Conservation (phyloP, 2,888 invertebrate species). For the Tetragnatha montana region DNA sequence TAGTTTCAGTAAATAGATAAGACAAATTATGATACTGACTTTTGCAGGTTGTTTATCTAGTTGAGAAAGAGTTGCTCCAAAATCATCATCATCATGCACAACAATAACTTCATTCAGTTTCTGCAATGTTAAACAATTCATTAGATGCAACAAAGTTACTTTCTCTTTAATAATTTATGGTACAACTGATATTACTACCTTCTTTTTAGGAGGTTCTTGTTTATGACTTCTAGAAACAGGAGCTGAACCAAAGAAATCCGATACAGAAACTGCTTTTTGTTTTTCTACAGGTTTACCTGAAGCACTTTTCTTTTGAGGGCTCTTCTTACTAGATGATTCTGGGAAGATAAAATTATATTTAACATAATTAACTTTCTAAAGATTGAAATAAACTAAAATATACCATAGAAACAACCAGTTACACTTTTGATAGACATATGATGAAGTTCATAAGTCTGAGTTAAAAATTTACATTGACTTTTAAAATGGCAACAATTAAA, state of each 20-base stretch:
- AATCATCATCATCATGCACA: constrained; percentile 60
- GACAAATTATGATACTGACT: neutral
- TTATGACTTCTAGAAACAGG: constrained; percentile 45
- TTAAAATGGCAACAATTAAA: no score
- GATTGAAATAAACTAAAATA: no score
- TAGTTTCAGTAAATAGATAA: no score
- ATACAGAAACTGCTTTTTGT: constrained; percentile 30
- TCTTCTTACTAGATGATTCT: constrained; percentile 17
- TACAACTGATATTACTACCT: constrained; percentile 22
- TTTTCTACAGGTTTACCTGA: constrained; percentile 9
- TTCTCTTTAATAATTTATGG: neutral
- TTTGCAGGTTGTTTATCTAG: constrained; percentile 10
- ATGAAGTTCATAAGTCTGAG: no score
- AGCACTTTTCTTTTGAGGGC: constrained; percentile 14
- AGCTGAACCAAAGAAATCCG: constrained; percentile 55
- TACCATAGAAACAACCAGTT: no score
- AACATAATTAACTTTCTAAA: no score
- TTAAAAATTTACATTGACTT: no score
- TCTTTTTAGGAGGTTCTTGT: constrained; percentile 3
- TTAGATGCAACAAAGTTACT: neutral
- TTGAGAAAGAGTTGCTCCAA: constrained; percentile 42
- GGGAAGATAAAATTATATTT: neutral
- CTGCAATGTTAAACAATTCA: neutral
- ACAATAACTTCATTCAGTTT: constrained; percentile 10
- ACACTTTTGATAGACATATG: no score